Base-by-base conservation (phyloP, 2,797 vertebrate genomes). In the Pseudocheirus occidentalis region DNA sequence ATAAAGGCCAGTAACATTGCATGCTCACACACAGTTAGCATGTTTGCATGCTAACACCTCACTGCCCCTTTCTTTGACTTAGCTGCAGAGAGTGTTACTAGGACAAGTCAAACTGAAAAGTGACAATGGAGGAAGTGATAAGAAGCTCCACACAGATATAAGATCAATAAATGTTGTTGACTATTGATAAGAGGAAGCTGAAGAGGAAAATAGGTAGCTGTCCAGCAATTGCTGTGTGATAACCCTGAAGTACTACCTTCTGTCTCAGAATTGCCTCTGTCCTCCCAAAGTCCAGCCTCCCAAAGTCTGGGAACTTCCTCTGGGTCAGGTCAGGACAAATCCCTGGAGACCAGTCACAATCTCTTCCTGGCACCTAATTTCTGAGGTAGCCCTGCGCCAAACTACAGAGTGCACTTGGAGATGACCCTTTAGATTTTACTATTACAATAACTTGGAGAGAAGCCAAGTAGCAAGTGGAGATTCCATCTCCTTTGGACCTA, bases 221-320 rank as follows among this genome's bases (percentile, higher is more conserved):
- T 87, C 31, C 28, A 53, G 14, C 0, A 59, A 21, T 1, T 56
- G 7, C 0, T 1, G 81, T 14, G 90, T 50, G 57, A 66, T 55
- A 2, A 53, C 59, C n/a, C 31, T 46, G 9, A 1, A 0, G 4
- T 50, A 11, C 0, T 21, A 40, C 28, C 4, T 7, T 4, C 14
- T n/a, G 12, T 4, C 81, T 58, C 50, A 21, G 50, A 91, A 46
- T n/a, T 5, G 4, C 46, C 50, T 55, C 10, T 9, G 24, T 94
- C 24, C 1, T 11, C n/a, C 90, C 29, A 18, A 1, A 13, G 0
- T 52, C 66, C 21, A 54, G 31, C 24, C 1, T 11, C n/a, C 90
- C 29, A 18, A 1, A 13, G 0, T 52, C 66, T n/a, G 40, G 27
- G 29, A 6, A 27, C 46, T 50, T 27, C 16, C 66, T 50, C 62